Evolutionary conservation across 2,888 invertebrate species (phyloP).

Genomic region (Cerastoderma edule): DNA sequence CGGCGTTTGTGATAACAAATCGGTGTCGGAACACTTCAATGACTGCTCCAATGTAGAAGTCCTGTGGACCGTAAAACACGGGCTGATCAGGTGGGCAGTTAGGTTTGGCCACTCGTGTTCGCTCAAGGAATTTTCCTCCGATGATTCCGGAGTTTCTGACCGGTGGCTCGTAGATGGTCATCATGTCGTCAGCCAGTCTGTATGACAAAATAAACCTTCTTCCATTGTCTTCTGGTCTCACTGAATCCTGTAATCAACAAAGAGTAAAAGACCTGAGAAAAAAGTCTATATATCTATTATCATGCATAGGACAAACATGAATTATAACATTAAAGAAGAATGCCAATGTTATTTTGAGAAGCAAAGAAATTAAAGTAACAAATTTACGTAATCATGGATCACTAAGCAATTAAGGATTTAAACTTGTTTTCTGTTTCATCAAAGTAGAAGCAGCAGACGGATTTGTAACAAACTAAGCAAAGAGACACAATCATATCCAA

Average conservation of each 20-base stretch:
- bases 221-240: conserved; percentile 91
- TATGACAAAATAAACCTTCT: conserved; percentile 91
- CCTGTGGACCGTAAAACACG: conserved; percentile 90
- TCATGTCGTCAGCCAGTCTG: conserved; percentile 90
- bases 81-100: conserved; percentile 88
- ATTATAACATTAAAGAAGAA: too few species aligned
- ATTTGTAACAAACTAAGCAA: too few species aligned
- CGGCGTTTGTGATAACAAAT: conserved; percentile 92
- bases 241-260: conserved; percentile 87
- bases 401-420: too few species aligned
- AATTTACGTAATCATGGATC: too few species aligned
- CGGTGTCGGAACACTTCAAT: conserved; percentile 90
- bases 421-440: too few species aligned
- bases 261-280: neutral
- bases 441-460: too few species aligned
- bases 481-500: too few species aligned
- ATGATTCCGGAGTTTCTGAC: conserved; percentile 87
- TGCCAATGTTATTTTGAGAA: too few species aligned
- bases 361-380: too few species aligned
- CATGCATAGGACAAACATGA: too few species aligned
- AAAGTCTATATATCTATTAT: too few species aligned
- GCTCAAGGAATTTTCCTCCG: conserved; percentile 90
- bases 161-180: conserved; percentile 89
- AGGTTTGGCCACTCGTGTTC: conserved; percentile 89
- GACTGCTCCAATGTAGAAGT: conserved; percentile 91